Conservation (phyloP, 1,140 invertebrate genomes). For the Drosophila orena region DNA sequence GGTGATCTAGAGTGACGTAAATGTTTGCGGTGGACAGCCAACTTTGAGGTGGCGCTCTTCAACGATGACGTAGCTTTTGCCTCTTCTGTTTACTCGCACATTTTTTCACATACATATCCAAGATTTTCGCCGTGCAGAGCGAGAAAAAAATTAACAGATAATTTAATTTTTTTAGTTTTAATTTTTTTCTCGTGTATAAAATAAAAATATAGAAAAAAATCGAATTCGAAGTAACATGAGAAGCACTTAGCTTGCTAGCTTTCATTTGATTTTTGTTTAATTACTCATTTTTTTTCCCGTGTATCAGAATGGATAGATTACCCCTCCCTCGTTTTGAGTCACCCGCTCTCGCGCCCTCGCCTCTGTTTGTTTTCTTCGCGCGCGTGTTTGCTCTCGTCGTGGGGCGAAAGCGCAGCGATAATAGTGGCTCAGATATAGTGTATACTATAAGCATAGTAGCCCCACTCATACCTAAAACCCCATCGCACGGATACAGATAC, state of each 20-base stretch:
- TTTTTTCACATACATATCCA: conserved; percentile 58
- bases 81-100: conserved; percentile 68
- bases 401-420: conserved; percentile 61
- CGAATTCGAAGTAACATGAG: too few relatives aligned
- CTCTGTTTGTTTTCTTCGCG: conserved; percentile 72
- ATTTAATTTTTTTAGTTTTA: too few relatives aligned
- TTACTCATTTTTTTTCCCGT: neutral
- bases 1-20: conserved; percentile 48
- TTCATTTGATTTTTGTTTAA: too few relatives aligned
- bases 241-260: too few relatives aligned
- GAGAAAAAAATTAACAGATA: neutral
- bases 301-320: conserved; percentile 52
- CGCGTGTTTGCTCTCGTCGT: conserved; percentile 70
- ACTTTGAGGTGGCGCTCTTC: conserved; percentile 26
- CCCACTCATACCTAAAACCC: conserved; percentile 20
- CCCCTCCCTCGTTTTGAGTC: neutral
- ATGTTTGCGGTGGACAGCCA: conserved; percentile 16
- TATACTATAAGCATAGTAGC: neutral
- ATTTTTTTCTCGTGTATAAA: too few relatives aligned
- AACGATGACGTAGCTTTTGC: conserved; percentile 62
- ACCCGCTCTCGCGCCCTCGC: conserved; percentile 7
- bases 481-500: conserved; percentile 13
- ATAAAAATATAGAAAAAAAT: too few relatives aligned
- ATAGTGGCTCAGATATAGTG: conserved; percentile 25
- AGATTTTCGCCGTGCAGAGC: conserved; percentile 59